phyloP scores from a whole-genome alignment of 2,113 vertebrate species.

The Chaetorhynchus papuensis region DNA sequence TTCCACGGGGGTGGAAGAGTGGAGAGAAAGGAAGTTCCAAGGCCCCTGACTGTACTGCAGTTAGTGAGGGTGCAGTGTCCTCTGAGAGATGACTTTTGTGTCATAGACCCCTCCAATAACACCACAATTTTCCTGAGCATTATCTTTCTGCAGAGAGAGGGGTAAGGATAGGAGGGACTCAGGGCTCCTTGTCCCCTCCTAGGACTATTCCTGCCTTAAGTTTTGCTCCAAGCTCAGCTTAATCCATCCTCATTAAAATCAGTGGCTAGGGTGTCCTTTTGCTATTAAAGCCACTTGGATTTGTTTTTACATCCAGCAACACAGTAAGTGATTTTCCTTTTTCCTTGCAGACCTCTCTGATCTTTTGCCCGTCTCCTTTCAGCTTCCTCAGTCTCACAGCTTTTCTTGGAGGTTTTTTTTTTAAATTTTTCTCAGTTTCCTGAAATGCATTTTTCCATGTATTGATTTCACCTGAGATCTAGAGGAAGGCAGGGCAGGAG shows the following conservation, averaged over 20 bases:
- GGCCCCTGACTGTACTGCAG: not conserved
- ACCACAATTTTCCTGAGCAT: not conserved
- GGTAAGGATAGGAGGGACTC: not conserved
- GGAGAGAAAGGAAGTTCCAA: not conserved
- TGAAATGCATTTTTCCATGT: not conserved
- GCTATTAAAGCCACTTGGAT: not conserved
- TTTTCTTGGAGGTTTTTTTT: not conserved
- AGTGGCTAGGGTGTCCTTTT: not conserved
- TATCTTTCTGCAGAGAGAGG: not conserved
- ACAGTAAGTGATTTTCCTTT: not conserved
- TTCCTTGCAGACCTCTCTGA: not conserved
- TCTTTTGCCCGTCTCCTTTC: not conserved
- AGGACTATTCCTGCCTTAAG: not conserved
- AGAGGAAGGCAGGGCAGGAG: not conserved
- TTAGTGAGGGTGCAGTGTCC: fast-evolving
- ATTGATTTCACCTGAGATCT: not conserved
- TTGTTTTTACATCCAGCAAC: not conserved
- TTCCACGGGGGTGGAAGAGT: not conserved
- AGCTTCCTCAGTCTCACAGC: not conserved
- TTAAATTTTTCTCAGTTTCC: not conserved
- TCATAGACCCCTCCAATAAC: fast-evolving
- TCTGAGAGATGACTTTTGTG: not conserved
- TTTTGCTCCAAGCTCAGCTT: not conserved
- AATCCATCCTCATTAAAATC: not conserved
- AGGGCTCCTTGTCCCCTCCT: not conserved